These are phyloP conservation scores for Dryobates pubescens DNA, from an alignment of 2,797 vertebrate species.

Conservation along the genomic window DNA sequence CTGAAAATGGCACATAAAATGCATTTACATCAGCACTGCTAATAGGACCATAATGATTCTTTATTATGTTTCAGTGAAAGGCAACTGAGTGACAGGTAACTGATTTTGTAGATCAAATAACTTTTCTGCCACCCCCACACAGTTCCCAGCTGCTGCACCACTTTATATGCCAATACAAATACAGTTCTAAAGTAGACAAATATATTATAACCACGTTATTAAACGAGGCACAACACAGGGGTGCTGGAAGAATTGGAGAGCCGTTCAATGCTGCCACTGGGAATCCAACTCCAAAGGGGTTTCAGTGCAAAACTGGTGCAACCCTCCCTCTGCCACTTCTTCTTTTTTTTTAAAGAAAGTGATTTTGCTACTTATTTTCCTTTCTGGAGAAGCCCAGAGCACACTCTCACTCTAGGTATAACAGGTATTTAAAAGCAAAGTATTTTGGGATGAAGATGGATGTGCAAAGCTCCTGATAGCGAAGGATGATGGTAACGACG, in stretches of 20 bases:
- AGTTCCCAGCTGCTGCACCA: conserved; percentile 43
- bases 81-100: conserved; percentile 66
- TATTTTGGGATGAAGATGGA: not conserved
- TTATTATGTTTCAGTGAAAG: conserved; percentile 73
- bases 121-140: conserved; percentile 47
- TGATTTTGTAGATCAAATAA: conserved; percentile 69
- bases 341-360: not conserved
- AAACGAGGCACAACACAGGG: conserved; percentile 24
- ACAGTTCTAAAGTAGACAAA: conserved; percentile 59
- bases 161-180: conserved; percentile 62
- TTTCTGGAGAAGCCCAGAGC: not conserved
- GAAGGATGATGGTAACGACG: not conserved
- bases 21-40: conserved; percentile 66
- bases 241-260: conserved; percentile 6
- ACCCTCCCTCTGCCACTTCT: not conserved
- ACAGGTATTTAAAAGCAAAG: not conserved
- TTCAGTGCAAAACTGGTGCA: not conserved
- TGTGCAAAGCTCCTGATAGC: not conserved
- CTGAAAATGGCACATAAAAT: conserved; percentile 69
- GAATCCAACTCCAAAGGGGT: not conserved
- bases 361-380: not conserved
- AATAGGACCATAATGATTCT: conserved; percentile 70
- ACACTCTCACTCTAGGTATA: not conserved
- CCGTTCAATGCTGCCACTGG: not conserved
- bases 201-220: conserved; percentile 54